Conservation (phyloP, 2,797 vertebrate genomes). For the Muscicapa comitata region DNA sequence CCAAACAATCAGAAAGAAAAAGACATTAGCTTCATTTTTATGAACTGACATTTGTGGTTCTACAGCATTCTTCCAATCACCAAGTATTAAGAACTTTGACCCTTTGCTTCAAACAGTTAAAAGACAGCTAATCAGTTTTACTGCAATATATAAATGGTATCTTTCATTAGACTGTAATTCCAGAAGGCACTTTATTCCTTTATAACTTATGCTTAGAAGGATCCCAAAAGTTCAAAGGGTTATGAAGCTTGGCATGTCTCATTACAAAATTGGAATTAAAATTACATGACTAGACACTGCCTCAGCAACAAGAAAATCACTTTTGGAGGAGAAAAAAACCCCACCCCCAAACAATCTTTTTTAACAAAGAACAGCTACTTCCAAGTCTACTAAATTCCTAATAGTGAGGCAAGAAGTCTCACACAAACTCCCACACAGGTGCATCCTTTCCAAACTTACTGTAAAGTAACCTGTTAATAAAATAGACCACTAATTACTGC, state of each 20-base stretch:
- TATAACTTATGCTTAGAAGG: neutral
- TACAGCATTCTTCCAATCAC: neutral
- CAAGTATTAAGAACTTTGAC: neutral
- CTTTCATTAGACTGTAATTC: neutral
- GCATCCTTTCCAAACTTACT: neutral
- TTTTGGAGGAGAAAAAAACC: neutral
- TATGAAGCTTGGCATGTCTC: neutral
- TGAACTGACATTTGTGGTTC: neutral
- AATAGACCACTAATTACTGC: neutral
- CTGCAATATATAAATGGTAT: neutral
- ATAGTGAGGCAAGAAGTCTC: neutral
- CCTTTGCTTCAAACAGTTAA: neutral
- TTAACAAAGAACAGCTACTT: neutral
- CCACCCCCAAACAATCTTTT: neutral
- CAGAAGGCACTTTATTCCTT: neutral
- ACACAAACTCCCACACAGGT: neutral
- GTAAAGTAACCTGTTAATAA: neutral
- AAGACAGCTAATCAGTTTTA: neutral
- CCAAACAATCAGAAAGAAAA: constrained; percentile 51
- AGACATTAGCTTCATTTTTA: constrained; percentile 22
- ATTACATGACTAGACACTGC: neutral
- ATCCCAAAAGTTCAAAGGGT: neutral
- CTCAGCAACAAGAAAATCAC: neutral
- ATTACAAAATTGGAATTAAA: neutral
- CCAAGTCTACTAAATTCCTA: neutral